A percentile compares a stretch with the other conserved stretches of the same genome.
phyloP scores from a whole-genome alignment of 1,140 invertebrate species.

The Chrysopa pallens region DNA sequence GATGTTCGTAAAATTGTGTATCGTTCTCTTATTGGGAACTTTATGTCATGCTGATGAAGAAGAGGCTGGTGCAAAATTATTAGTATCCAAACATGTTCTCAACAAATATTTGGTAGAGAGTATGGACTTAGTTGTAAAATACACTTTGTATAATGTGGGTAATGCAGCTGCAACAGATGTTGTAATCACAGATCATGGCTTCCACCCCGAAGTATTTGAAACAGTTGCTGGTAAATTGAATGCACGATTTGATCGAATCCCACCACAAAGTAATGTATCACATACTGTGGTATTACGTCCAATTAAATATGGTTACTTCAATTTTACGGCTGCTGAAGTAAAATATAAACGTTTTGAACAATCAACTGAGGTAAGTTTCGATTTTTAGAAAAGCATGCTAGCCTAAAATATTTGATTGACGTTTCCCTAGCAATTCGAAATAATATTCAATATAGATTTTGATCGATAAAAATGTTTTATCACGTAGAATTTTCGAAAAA shows the following conservation, averaged over 20 bases:
- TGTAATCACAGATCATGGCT: conserved; percentile 71
- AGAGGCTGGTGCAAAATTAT: conserved; percentile 46
- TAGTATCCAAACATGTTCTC: conserved; percentile 80
- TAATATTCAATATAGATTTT: too few species aligned
- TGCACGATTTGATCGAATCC: conserved; percentile 72
- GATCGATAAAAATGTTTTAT: too few species aligned
- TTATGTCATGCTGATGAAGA: conserved; percentile 31
- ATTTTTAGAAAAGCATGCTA: too few species aligned
- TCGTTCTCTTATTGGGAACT: too few species aligned
- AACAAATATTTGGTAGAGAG: conserved; percentile 97
- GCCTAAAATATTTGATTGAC: too few species aligned
- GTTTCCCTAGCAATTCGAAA: too few species aligned
- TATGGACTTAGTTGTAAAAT: conserved; percentile 91
- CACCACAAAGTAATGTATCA: conserved; percentile 80
- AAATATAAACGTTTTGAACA: conserved; percentile 73
- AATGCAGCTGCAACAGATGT: conserved; percentile 77
- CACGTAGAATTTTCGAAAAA: too few species aligned
- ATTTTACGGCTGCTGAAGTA: conserved; percentile 90
- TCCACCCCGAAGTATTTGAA: conserved; percentile 76
- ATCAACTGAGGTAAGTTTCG: conserved; percentile 13
- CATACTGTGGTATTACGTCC: conserved; percentile 87
- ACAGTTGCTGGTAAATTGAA: conserved; percentile 69
- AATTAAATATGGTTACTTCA: conserved; percentile 83
- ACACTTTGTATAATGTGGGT: conserved; percentile 71
- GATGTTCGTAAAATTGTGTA: too few species aligned